Conservation (phyloP, 2,888 invertebrate species). For the Zaprionus lineosus region DNA sequence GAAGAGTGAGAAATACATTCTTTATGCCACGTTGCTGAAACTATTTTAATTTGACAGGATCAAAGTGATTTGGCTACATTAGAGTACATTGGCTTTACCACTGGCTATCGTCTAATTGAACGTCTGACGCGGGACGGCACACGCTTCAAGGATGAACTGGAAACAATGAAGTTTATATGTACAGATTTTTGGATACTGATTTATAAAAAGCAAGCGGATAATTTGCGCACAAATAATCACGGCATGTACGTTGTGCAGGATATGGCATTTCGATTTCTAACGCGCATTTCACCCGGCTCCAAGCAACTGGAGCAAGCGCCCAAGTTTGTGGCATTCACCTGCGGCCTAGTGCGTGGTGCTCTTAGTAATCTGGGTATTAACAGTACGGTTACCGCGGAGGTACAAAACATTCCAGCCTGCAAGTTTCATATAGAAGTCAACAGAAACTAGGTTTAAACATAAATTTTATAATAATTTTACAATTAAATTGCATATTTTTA, state of each 20-base stretch:
- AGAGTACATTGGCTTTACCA: constrained; percentile 92
- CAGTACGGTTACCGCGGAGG: constrained; percentile 97
- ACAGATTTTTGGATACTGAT: constrained; percentile 99
- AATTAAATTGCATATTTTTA: constrained; percentile 30
- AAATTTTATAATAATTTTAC: constrained; percentile 21
- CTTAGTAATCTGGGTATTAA: constrained; percentile 96
- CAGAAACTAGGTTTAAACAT: constrained; percentile 84
- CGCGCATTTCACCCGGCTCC: constrained; percentile 92
- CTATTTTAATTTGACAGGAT: constrained; percentile 30
- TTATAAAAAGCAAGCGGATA: constrained; percentile 99
- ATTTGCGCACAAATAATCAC: constrained; percentile 96
- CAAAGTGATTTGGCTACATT: constrained; percentile 86
- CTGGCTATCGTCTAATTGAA: constrained; percentile 93
- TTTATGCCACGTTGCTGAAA: background rate
- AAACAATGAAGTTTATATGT: constrained; percentile 99
- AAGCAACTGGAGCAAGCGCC: constrained; percentile 97
- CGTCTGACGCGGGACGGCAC: constrained; percentile 95
- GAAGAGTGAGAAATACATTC: constrained; percentile 42
- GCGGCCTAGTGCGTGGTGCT: constrained; percentile 97
- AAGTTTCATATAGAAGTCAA: constrained; percentile 96
- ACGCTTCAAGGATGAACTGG: constrained; percentile 97
- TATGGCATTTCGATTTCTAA: constrained; percentile 95
- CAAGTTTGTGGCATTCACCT: constrained; percentile 96
- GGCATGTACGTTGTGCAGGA: constrained; percentile 99
- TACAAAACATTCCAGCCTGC: constrained; percentile 94